phyloP scores from a whole-genome alignment of 2,888 invertebrate genomes.

The Xanthorhoe spadicearia region DNA sequence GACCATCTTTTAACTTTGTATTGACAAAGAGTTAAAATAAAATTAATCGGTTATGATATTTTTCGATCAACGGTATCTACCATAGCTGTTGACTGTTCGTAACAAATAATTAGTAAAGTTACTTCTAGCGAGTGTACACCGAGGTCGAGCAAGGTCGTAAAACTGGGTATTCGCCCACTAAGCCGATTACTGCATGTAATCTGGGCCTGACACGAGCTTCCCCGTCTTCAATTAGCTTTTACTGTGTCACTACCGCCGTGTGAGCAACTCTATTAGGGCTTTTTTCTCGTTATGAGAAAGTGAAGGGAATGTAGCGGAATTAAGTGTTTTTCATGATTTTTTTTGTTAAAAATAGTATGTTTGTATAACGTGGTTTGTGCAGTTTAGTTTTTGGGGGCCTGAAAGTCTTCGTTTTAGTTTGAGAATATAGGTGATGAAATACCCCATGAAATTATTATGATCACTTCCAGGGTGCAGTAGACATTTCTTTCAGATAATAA shows the following conservation, averaged over 20 bases:
- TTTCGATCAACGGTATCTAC: no score
- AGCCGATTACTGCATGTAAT: slow-evolving; percentile 72
- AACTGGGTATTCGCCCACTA: slow-evolving; percentile 64
- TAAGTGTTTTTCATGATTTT: not conserved
- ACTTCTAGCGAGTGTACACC: slow-evolving; percentile 12
- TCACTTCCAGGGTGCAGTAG: no score
- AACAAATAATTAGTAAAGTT: slow-evolving; percentile 13
- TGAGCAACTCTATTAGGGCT: slow-evolving; percentile 29
- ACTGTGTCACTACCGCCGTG: slow-evolving; percentile 41
- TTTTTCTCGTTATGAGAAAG: slow-evolving; percentile 23
- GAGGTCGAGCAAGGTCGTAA: slow-evolving; percentile 49
- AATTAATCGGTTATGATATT: no score
- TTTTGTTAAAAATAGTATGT: not conserved
- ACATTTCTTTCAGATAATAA: no score
- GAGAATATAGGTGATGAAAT: no score
- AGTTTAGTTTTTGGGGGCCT: no score
- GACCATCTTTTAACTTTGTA: no score
- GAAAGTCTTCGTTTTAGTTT: no score
- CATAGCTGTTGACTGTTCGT: no score
- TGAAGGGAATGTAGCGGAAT: not conserved
- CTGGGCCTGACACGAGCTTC: slow-evolving; percentile 54
- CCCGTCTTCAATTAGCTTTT: slow-evolving; percentile 64
- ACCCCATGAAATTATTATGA: no score
- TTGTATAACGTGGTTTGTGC: no score
- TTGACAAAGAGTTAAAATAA: no score